Base-by-base conservation (phyloP, 2,113 vertebrate genomes). In the Paramormyrops kingsleyae region DNA sequence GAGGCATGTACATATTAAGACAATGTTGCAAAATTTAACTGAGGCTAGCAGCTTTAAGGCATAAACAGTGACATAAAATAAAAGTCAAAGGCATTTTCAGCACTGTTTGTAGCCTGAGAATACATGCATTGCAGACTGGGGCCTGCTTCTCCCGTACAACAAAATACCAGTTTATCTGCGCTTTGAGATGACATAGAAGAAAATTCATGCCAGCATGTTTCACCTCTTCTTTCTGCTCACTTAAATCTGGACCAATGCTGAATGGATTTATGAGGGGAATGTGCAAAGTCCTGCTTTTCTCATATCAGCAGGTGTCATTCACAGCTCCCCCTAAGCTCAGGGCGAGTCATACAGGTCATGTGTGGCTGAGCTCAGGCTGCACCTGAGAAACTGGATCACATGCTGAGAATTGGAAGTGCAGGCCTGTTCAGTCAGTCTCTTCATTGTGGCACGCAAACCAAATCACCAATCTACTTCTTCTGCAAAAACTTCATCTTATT, bases 401-500 rank as follows among this genome's bases (percentile, higher is more conserved):
- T 53, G 21, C 27, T 53, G 50, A 31, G 85, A 50, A 15, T 87
- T 5, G 49, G n/a, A 7, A 42, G 85, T 27, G 6, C 49, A 31
- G 47, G 17, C 21, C 80, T 83, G 35, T 44, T 44, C 83, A 21
- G 8, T 46, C 85, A 19, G 47, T 15, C 88, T 46, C 21, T 84
- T 83, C 87, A 52, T n/a, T 50, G 46, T 42, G 35, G 4, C 59
- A 24, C 31, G 52, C 5, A 12, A 3, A 13, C n/a, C 77, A 50
- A 77, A 80, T 83, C 83, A 24, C 70, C 39, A 62, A 89, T 77
- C 95, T 91, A 96, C 92, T 96, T 96, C 21, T 95, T 95, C 89
- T 96, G 95, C 12, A 96, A 91, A 83, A 96, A 96, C 90, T 96
- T 96, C 94, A 96, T 96, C 92, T 95, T 96, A 93, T 91, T 96